Evolutionary conservation across 2,113 vertebrate species (phyloP).

Genomic region (Pygoscelis adeliae): DNA sequence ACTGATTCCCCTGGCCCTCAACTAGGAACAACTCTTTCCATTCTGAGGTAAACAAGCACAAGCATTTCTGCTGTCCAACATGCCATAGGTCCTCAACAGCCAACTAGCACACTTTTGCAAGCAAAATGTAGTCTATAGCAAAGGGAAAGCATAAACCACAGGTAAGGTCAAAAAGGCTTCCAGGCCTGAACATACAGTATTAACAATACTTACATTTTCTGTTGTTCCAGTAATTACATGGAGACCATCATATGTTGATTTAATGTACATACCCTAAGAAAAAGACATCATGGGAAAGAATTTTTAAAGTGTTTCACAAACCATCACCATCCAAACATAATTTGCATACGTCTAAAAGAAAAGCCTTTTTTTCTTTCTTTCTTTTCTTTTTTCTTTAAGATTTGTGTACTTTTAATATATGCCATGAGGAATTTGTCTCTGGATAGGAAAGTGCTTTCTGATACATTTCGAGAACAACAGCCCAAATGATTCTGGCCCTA

Average conservation of each 20-base stretch:
- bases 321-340: slow-evolving; percentile 66
- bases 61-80: slow-evolving; percentile 41
- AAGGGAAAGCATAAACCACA: slow-evolving; percentile 62
- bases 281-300: slow-evolving; percentile 76
- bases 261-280: slow-evolving; percentile 97
- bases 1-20: neutral
- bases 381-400: neutral
- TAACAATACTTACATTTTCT: slow-evolving; percentile 90
- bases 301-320: slow-evolving; percentile 69
- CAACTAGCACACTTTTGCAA: slow-evolving; percentile 58
- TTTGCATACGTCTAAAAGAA: slow-evolving; percentile 49
- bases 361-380: neutral
- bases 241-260: slow-evolving; percentile 96
- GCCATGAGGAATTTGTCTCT: slow-evolving; percentile 10
- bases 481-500: neutral
- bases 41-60: slow-evolving; percentile 52
- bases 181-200: slow-evolving; percentile 60
- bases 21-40: neutral
- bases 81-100: slow-evolving; percentile 47
- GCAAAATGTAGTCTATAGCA: slow-evolving; percentile 47
- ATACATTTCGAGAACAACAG: neutral
- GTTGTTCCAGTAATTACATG: slow-evolving; percentile 97
- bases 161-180: slow-evolving; percentile 41
- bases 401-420: neutral
- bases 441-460: neutral